These are phyloP conservation scores for Choloepus didactylus DNA, from an alignment of 2,797 vertebrate species.

Conservation along the genomic window DNA sequence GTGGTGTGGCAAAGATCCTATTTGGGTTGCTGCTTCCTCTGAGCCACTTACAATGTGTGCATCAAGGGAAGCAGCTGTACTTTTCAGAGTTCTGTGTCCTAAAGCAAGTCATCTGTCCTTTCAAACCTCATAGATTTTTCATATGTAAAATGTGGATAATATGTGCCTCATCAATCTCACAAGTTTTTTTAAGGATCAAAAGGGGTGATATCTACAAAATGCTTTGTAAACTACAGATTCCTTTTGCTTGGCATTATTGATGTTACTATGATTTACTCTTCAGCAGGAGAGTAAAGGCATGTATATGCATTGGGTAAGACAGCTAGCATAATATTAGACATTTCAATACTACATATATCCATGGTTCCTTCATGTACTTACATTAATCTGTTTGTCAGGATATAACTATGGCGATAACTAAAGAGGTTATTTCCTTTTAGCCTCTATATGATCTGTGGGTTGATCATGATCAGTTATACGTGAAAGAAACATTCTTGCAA, in stretches of 20 bases:
- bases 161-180: conserved; percentile 22
- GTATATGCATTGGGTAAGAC: not conserved
- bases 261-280: conserved; percentile 54
- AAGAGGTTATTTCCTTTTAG: conserved; percentile 29
- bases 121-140: conserved; percentile 50
- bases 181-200: conserved; percentile 63
- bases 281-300: conserved; percentile 17
- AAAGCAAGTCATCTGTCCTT: conserved; percentile 62
- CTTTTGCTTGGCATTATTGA: not conserved
- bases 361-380: not conserved
- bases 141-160: conserved; percentile 50
- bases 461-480: conserved; percentile 47
- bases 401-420: conserved; percentile 58
- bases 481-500: conserved; percentile 32
- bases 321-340: not conserved
- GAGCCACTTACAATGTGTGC: not conserved
- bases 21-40: not conserved
- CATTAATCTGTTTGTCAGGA: conserved; percentile 5
- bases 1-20: not conserved
- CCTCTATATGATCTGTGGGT: conserved; percentile 39
- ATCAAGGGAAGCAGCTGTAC: not conserved
- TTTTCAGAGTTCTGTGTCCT: conserved; percentile 64
- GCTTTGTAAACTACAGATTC: conserved; percentile 11
- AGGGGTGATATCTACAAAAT: conserved; percentile 40
- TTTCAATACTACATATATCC: not conserved